Evolutionary conservation across 2,888 invertebrate species (phyloP).

Genomic region (Nomada fabriciana): DNA sequence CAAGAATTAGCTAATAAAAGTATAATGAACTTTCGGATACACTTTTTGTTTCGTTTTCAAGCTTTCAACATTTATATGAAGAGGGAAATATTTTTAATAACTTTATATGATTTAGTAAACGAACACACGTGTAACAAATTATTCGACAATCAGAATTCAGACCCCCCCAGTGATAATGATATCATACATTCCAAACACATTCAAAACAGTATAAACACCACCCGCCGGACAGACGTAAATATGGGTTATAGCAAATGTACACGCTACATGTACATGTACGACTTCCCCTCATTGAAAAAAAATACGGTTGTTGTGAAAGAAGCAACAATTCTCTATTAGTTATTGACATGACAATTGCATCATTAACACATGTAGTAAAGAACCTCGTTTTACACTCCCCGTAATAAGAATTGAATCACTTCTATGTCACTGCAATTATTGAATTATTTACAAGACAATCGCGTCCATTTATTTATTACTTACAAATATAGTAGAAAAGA

Average conservation of each 20-base stretch:
- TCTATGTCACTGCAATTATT: constrained; percentile 69
- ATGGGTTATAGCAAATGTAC: constrained; percentile 38
- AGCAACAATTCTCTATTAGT: constrained; percentile 48
- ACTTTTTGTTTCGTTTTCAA: constrained; percentile 5
- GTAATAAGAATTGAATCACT: constrained; percentile 61
- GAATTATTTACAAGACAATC: constrained; percentile 76
- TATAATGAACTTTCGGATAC: constrained; percentile 11
- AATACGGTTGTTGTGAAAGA: constrained; percentile 32
- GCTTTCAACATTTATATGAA: constrained; percentile 10
- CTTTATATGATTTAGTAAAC: constrained; percentile 25
- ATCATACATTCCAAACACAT: constrained; percentile 59
- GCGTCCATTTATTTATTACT: constrained; percentile 68
- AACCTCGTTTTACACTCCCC: constrained; percentile 57
- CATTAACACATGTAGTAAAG: constrained; percentile 61
- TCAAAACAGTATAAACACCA: constrained; percentile 68
- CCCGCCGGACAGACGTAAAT: constrained; percentile 43
- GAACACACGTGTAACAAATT: constrained; percentile 25
- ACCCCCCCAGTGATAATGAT: constrained; percentile 60
- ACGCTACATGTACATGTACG: constrained; percentile 50
- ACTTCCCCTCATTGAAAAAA: constrained; percentile 21
- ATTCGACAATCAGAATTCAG: constrained; percentile 67
- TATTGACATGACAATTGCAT: constrained; percentile 60
- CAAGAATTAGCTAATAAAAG: constrained; percentile 3
- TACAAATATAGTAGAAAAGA: constrained; percentile 74
- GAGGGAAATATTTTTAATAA: constrained; percentile 8